phyloP scores from a whole-genome alignment of 2,888 invertebrate species.

The Cryptocephalus moraei region DNA sequence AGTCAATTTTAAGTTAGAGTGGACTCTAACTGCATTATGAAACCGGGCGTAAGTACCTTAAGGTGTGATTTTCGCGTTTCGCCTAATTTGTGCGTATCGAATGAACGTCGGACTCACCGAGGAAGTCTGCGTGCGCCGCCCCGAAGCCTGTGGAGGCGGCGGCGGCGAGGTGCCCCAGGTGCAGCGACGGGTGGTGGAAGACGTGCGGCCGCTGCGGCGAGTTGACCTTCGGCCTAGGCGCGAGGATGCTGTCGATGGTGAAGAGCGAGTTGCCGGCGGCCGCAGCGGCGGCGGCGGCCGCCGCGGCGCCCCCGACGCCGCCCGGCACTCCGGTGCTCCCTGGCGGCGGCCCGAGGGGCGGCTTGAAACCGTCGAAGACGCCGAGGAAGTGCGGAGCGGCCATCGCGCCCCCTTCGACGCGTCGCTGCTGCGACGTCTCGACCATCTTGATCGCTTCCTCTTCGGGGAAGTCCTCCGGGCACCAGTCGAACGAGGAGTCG shows the following conservation, averaged over 20 bases:
- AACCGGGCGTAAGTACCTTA: too few relatives aligned
- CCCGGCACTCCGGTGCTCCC: not conserved
- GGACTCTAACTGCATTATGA: too few relatives aligned
- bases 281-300: conserved; percentile 29
- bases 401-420: conserved; percentile 11
- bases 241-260: conserved; percentile 80
- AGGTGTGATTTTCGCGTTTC: too few relatives aligned
- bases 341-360: conserved; percentile 24
- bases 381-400: conserved; percentile 21
- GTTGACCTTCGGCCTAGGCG: conserved; percentile 51
- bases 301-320: not conserved
- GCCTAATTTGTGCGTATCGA: too few relatives aligned
- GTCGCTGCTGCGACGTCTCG: conserved; percentile 30
- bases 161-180: conserved; percentile 53
- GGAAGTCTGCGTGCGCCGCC: conserved; percentile 53
- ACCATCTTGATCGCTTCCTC: conserved; percentile 33
- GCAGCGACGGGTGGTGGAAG: conserved; percentile 45
- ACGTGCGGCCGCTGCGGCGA: conserved; percentile 44
- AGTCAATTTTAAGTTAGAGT: too few relatives aligned
- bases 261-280: conserved; percentile 50
- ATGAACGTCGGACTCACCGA: conserved; percentile 61
- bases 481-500: conserved; percentile 25
- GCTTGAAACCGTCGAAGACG: conserved; percentile 37
- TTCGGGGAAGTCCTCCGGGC: conserved; percentile 27
- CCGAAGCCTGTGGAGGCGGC: conserved; percentile 55